phyloP scores from a whole-genome alignment of 2,113 vertebrate species.

The Mesembrinibis cayennensis region DNA sequence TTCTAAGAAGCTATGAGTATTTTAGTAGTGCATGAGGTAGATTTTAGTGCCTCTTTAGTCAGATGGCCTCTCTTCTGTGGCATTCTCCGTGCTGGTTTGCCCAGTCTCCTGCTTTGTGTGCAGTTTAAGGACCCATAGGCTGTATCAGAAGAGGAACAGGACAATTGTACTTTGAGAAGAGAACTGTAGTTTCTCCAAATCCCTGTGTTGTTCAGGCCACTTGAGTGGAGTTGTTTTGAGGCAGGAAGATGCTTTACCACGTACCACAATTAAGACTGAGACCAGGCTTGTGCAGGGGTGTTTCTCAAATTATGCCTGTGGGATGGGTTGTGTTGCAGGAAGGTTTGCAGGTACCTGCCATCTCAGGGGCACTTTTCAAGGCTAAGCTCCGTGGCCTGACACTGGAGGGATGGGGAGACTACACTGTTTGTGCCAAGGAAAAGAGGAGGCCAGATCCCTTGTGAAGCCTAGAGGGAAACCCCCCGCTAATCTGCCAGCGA shows the following conservation, averaged over 20 bases:
- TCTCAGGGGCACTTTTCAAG: background rate
- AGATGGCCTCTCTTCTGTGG: background rate
- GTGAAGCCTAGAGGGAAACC: background rate
- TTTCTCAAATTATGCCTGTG: background rate
- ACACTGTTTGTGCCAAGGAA: background rate
- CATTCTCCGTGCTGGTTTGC: background rate
- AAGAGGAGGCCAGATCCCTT: background rate
- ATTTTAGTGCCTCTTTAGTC: background rate
- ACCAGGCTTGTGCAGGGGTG: background rate
- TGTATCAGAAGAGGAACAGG: background rate
- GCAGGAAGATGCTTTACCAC: background rate
- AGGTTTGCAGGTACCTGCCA: background rate
- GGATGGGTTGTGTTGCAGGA: background rate
- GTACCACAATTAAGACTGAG: background rate
- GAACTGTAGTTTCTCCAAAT: background rate
- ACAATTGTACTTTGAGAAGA: background rate
- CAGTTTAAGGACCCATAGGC: background rate
- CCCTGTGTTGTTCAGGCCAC: background rate
- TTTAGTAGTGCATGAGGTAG: background rate
- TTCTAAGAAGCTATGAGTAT: background rate
- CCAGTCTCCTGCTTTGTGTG: background rate
- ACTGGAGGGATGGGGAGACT: background rate
- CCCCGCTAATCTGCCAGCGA: background rate
- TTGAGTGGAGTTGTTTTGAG: background rate
- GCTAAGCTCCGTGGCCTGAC: background rate